Evolutionary conservation across 2,888 invertebrate genomes (phyloP).

Genomic region (Amphipyra tragopoginis): DNA sequence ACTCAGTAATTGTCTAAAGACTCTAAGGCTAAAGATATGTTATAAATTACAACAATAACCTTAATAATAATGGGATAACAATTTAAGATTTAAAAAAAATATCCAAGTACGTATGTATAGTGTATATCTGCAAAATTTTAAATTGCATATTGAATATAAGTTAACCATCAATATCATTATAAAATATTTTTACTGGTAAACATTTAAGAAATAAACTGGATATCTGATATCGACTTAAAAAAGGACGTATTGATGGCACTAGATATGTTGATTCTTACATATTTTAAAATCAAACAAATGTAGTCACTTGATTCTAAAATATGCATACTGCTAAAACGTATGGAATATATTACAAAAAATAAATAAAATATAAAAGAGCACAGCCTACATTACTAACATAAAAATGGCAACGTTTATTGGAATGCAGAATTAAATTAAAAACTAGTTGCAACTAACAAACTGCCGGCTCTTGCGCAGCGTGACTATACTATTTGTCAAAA

Average conservation of each 20-base stretch:
- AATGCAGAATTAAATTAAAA: constrained; percentile 47
- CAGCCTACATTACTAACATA: constrained; percentile 51
- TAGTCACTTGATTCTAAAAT: constrained; percentile 49
- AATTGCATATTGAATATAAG: constrained; percentile 23
- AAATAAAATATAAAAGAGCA: constrained; percentile 38
- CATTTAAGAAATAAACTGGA: constrained; percentile 19
- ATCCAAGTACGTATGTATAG: constrained; percentile 14
- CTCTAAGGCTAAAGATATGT: constrained; percentile 50
- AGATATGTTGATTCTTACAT: constrained; percentile 33
- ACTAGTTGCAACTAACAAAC: constrained; percentile 16
- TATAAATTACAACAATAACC: constrained; percentile 38
- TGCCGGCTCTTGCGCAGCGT: constrained; percentile 4
- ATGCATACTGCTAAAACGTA: constrained; percentile 14
- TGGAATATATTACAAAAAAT: constrained; percentile 32
- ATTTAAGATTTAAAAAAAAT: constrained; percentile 20
- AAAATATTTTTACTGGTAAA: constrained; percentile 22
- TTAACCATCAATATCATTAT: constrained; percentile 19
- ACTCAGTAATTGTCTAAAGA: constrained; percentile 32
- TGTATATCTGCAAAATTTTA: constrained; percentile 15
- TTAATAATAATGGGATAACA: constrained; percentile 30
- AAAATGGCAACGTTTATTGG: constrained; percentile 47
- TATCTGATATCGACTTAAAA: constrained; percentile 10
- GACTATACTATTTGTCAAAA: constrained; percentile 36
- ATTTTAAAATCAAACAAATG: constrained; percentile 42
- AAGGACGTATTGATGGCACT: constrained; percentile 37